Evolutionary conservation across 2,113 vertebrate species (phyloP), one percentile per base, ranked within the genome.

Genomic region (Girardinichthys multiradiatus): DNA sequence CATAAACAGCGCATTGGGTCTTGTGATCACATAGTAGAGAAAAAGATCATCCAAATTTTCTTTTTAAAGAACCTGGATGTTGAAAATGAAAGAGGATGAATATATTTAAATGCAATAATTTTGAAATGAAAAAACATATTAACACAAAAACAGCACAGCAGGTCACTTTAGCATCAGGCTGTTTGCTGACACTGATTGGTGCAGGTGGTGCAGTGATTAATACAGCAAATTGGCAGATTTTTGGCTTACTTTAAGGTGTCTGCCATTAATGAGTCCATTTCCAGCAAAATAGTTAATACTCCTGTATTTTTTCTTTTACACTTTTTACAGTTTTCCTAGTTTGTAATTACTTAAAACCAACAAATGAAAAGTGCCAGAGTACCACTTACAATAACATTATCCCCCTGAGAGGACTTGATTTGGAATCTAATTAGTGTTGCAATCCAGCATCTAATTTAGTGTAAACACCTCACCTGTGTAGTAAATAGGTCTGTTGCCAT

Each of bases 281-380:
- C 83, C 76, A 84, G 81, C 39, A 76, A 76, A 80, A n/a, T n/a
- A n/a, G n/a, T n/a, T n/a, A n/a, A 83, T 45, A 51, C 27, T n/a
- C 13, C 1, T 27, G 27, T 30, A 67, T 65, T 70, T 29, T 77
- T 26, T 48, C 65, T 68, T 7, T 12, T 17, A 45, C 24, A 57
- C 61, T 61, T 68, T 70, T 80, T 29, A 70, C 54, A 71, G 42
- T 61, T 77, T 80, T 72, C 77, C 68, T 60, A 67, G 69, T 81
- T 60, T 74, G 68, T 73, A 74, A 69, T 76, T 76, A 81, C 77
- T 87, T 76, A 80, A 80, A 68, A 29, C 68, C 69, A 29, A 29
- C 69, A 24, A 31, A 57, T 62, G n/a, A 65, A 70, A 57, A 86
- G 54, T 51, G 15, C 4, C 35, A 42, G 29, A 58, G 48, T 72